Evolutionary conservation across 2,888 invertebrate genomes (phyloP).

Genomic region (Dexiosoma caninum): DNA sequence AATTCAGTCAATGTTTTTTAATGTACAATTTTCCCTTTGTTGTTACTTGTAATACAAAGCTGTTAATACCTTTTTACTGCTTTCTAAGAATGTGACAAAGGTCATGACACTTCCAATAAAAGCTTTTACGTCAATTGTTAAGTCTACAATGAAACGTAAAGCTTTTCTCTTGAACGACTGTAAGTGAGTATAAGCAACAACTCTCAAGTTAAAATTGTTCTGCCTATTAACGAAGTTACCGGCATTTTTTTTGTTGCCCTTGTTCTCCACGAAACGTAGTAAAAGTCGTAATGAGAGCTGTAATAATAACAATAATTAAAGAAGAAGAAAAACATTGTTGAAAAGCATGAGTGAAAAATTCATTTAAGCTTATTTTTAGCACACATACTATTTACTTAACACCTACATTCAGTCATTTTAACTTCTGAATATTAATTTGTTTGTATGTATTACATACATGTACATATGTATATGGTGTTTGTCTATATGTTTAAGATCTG

Average conservation of each 20-base stretch:
- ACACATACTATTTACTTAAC: neutral
- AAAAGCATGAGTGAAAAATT: neutral
- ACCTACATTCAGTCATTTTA: neutral
- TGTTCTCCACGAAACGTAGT: neutral
- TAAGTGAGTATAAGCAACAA: neutral
- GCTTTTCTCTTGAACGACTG: conserved; percentile 10
- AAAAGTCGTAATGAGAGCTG: neutral
- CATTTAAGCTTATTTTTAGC: neutral
- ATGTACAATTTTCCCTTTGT: neutral
- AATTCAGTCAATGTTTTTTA: neutral
- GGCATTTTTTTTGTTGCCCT: conserved; percentile 30
- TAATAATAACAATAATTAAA: neutral
- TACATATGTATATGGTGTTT: too few relatives aligned
- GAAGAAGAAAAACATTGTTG: neutral
- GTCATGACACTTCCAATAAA: conserved; percentile 29
- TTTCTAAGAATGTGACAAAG: conserved; percentile 9
- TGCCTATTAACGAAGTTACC: conserved; percentile 21
- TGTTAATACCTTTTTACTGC: neutral
- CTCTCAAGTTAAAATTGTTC: neutral
- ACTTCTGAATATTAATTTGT: too few relatives aligned
- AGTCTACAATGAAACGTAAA: conserved; percentile 26
- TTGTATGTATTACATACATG: too few relatives aligned
- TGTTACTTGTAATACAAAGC: neutral
- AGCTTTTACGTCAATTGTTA: conserved; percentile 41
- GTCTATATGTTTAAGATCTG: neutral